Evolutionary conservation across 2,797 vertebrate genomes (phyloP).

Genomic region (Lepilemur ruficaudatus): DNA sequence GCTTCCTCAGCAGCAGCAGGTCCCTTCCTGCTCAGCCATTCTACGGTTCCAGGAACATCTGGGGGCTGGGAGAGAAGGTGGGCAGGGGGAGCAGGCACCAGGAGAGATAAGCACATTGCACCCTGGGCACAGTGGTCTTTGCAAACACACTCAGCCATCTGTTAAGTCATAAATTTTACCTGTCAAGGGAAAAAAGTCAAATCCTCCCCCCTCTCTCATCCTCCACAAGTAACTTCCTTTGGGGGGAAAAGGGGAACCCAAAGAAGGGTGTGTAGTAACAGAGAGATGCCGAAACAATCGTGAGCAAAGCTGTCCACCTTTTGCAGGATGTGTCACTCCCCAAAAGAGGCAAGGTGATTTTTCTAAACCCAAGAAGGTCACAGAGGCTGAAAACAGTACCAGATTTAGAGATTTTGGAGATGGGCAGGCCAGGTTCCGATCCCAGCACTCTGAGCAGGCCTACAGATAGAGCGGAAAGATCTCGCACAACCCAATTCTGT

Average conservation of each 20-base stretch:
- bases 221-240: conserved; percentile 18
- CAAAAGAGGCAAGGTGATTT: background rate
- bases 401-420: background rate
- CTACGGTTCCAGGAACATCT: background rate
- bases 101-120: conserved; percentile 62
- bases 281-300: background rate
- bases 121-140: conserved; percentile 16
- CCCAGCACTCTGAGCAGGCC: background rate
- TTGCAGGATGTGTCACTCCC: background rate
- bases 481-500: background rate
- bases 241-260: background rate
- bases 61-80: background rate
- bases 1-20: background rate
- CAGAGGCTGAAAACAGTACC: background rate
- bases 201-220: background rate
- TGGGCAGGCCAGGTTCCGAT: background rate
- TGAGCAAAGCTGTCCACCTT: background rate
- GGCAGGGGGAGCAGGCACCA: background rate
- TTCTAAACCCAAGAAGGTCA: background rate
- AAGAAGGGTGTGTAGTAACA: background rate
- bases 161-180: conserved; percentile 69
- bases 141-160: conserved; percentile 52
- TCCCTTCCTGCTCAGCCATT: background rate
- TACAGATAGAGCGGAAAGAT: background rate
- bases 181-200: background rate